Conservation (phyloP, 2,113 vertebrate genomes). For the Cardinalis cardinalis region DNA sequence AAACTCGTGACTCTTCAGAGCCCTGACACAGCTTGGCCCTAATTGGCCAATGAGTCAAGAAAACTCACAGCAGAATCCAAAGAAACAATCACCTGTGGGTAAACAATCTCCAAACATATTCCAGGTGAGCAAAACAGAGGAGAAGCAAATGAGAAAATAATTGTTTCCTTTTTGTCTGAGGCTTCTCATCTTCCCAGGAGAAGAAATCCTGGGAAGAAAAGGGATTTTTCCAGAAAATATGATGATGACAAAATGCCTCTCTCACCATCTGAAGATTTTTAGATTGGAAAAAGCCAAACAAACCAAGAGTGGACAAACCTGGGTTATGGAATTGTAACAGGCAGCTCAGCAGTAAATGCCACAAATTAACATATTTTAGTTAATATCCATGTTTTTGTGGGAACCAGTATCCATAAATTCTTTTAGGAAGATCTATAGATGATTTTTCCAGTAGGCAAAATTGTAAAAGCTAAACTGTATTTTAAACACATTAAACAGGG, state of each 20-base stretch:
- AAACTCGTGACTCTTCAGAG: too few relatives aligned
- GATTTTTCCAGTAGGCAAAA: slow-evolving; percentile 47
- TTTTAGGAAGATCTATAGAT: slow-evolving; percentile 39
- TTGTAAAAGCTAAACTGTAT: slow-evolving; percentile 8
- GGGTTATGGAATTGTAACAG: neutral
- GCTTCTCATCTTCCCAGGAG: too few relatives aligned
- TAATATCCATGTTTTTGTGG: neutral
- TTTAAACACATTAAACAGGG: neutral
- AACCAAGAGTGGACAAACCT: neutral
- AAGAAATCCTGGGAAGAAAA: too few relatives aligned
- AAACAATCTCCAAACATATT: too few relatives aligned
- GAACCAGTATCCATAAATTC: slow-evolving; percentile 22
- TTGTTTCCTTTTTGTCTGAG: too few relatives aligned
- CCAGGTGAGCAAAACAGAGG: too few relatives aligned
- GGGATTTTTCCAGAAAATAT: too few relatives aligned
- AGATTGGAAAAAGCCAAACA: neutral
- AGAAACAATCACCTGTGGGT: too few relatives aligned
- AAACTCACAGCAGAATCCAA: too few relatives aligned
- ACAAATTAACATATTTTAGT: neutral
- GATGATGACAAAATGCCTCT: neutral
- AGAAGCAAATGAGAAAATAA: too few relatives aligned
- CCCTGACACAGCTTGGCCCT: too few relatives aligned
- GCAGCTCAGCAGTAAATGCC: neutral
- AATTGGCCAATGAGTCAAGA: too few relatives aligned
- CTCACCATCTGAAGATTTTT: neutral